Evolutionary conservation across 2,888 invertebrate species (phyloP), one percentile per base, ranked within the genome.

Genomic region (Latheticus oryzae): DNA sequence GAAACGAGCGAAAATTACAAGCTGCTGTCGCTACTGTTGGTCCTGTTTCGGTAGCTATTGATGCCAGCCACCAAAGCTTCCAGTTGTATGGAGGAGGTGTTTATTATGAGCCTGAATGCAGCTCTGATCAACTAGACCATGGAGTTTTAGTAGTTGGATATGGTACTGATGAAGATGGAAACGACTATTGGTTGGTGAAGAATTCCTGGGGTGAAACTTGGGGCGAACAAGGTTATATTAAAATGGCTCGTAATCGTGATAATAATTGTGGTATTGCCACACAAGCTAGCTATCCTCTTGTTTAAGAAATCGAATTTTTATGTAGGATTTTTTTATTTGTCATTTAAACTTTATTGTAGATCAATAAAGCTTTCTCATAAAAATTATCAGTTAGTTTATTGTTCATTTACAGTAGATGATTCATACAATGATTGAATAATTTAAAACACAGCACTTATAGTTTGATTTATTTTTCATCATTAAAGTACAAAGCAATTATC

Each of bases 251-350:
- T 68, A 93, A 95, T 80, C 83, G 82, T 69, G 70, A 89, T 19
- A 95, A 96, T 79, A 85, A 89, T 75, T 96, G 95, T 78, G 95
- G 95, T 70, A 87, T 96, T 77, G 95, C 95, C 48, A 81, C 87
- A 33, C 78, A 83, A 62, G 89, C 95, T 62, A 92, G 91, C 74
- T 95, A 91, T 79, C 95, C 95, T 15, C 83, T 92, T 51, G 93
- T 94, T 68, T 93, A 85, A 64, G 11, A 51, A 50, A 33, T n/a
- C 21, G 8, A 8, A 9, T 16, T 13, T 37, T 37, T 15, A 23
- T 23, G 23, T 23, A 23, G 23, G 23, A 9, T 24, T 24, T 3
- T 24, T 21, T 21, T n/a, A n/a, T n/a, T n/a, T n/a, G n/a, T n/a
- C n/a, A n/a, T n/a, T n/a, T n/a, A n/a, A n/a, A n/a, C n/a, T n/a